Evolutionary conservation across 2,888 invertebrate genomes (phyloP), one percentile per base, ranked within the genome.

Genomic region (Saturnia japonica): DNA sequence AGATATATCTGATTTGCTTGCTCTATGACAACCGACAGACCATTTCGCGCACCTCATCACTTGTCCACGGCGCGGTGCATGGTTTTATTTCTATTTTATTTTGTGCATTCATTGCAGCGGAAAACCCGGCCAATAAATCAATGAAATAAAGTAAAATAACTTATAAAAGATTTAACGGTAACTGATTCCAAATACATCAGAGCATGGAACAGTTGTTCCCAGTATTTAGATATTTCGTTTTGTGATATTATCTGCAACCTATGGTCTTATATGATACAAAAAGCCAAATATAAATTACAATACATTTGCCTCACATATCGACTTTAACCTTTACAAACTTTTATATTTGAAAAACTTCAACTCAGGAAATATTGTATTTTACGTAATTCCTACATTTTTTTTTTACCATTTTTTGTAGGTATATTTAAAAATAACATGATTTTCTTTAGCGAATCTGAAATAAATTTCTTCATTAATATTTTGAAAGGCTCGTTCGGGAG

Each of bases 381-480:
- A 22, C 22, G 22, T 54, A 54, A 34, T 34, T 34, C 3, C 34
- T 4, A 34, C 2, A 60, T 25, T 64, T n/a, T 6, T 34, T 62
- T 12, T 64, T 64, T 40, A n/a, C 14, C 22, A 14, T 9, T 19
- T 2, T 14, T 34, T n/a, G n/a, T 6, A 60, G 1, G n/a, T 14
- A 40, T 12, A 19, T 40, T 40, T 8, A 9, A 19, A 34, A 40
- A 64, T n/a, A n/a, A 19, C 16, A 64, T 62, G n/a, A n/a, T 25
- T 62, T 40, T 34, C n/a, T 40, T 40, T 64, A 25, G 19, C 64
- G 64, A 40, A 40, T n/a, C n/a, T 3, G 8, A 64, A 64, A 64
- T 64, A 64, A 64, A 40, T 64, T 19, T 40, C 40, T 64, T 64
- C 40, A 64, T n/a, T 40, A 40, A 64, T 40, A 64, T 64, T 64